phyloP scores from a whole-genome alignment of 2,888 invertebrate species.

The Drosophila niveifrons region DNA sequence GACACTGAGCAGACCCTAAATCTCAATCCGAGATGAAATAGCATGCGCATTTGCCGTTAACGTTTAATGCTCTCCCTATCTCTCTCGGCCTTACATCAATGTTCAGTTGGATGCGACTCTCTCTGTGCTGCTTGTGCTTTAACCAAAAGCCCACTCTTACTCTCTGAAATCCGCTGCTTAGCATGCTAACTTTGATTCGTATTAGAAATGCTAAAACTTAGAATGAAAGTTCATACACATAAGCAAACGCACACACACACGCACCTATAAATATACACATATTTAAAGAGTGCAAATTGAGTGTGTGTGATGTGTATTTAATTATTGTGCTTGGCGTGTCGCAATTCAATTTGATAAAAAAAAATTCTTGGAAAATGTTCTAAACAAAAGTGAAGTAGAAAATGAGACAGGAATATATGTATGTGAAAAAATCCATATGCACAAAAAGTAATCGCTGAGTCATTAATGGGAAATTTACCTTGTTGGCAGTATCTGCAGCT shows the following conservation, averaged over 20 bases:
- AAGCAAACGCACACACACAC: background rate
- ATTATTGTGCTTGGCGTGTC: conserved; percentile 10
- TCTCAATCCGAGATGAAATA: conserved; percentile 32
- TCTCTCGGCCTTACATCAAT: background rate
- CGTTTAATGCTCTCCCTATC: background rate
- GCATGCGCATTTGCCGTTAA: background rate
- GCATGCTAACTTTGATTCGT: conserved; percentile 21
- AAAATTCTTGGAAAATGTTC: conserved; percentile 25
- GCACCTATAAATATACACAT: background rate
- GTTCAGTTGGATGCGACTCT: conserved; percentile 26
- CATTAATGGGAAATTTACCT: conserved; percentile 18
- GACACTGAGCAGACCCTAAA: conserved; percentile 30
- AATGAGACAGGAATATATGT: conserved; percentile 26
- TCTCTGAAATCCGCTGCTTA: conserved; percentile 10
- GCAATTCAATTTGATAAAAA: conserved; percentile 21
- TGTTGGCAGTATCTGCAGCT: background rate
- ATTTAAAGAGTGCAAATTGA: background rate
- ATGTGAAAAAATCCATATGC: too few relatives aligned
- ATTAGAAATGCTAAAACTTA: conserved; percentile 15
- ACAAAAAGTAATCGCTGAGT: conserved; percentile 24
- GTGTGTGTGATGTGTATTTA: background rate
- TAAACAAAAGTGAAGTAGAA: conserved; percentile 14
- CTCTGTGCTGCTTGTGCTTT: background rate
- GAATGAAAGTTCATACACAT: background rate
- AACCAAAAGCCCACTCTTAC: conserved; percentile 20